Percentiles rank a stretch among this genome's conserved stretches.
phyloP scores from a whole-genome alignment of 1,140 invertebrate species.

The Aphelenchoides besseyi region DNA sequence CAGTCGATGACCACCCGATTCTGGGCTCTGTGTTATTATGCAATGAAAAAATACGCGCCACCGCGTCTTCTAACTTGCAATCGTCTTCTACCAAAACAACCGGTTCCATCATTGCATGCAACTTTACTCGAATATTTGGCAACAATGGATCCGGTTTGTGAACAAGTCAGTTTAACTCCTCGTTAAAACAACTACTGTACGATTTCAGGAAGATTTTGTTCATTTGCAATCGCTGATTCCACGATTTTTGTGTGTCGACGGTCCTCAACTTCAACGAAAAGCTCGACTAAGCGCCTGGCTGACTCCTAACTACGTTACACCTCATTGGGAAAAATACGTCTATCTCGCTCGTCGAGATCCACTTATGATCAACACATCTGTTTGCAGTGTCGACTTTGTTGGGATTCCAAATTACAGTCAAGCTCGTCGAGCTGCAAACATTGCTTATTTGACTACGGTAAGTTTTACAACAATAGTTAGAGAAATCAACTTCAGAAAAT shows the following conservation, averaged over 20 bases:
- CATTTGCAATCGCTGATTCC: conserved; percentile 22
- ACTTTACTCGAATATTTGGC: conserved; percentile 31
- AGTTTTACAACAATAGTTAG: too few relatives aligned
- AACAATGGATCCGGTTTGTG: conserved; percentile 31
- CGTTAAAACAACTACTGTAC: background rate
- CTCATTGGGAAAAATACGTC: conserved; percentile 51
- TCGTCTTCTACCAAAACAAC: conserved; percentile 39
- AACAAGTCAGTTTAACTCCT: background rate
- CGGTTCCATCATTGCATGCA: conserved; percentile 33
- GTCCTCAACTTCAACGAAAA: conserved; percentile 42
- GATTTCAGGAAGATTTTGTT: conserved; percentile 37
- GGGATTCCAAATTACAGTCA: conserved; percentile 17
- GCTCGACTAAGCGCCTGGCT: conserved; percentile 29
- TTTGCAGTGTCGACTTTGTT: conserved; percentile 30
- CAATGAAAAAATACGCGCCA: conserved; percentile 40
- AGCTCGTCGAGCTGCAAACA: conserved; percentile 51
- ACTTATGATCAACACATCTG: conserved; percentile 47
- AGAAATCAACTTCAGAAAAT: too few relatives aligned
- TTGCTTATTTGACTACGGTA: conserved; percentile 41
- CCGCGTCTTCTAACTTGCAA: conserved; percentile 51
- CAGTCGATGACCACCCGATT: conserved; percentile 44
- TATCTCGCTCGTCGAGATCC: conserved; percentile 39
- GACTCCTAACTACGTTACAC: conserved; percentile 47
- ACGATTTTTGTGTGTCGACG: conserved; percentile 37
- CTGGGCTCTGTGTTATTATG: conserved; percentile 48